Base-by-base conservation (phyloP, 2,888 invertebrate genomes). In the Cordilura impudica region DNA sequence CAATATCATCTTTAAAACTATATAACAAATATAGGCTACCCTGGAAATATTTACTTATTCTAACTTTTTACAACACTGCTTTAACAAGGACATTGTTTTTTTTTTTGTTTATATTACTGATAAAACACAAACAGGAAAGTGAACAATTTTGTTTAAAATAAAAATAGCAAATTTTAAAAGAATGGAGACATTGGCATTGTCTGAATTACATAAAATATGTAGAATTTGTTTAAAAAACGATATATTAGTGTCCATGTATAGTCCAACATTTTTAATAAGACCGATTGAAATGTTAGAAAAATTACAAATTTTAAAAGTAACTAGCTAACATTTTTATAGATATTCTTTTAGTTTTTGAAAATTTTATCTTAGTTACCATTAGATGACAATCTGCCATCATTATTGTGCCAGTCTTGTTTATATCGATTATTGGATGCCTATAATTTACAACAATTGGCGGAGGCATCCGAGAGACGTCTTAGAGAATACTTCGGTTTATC, bases 231-330 rank as follows among this genome's bases (percentile, higher is more conserved):
- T 87, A 31, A 86, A 86, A 82, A 84, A 78, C 69, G 87, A 86
- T 65, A 65, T 85, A 8, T 72, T 85, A 8, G 84, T 85, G 16
- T 86, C 86, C 21, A 84, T 87, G 53, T 87, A 84, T 51, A 86
- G 85, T 75, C 82, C 83, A 58, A 84, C 85, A 29, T 86, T 85
- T 82, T 70, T 84, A 29, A 82, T 86, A 60, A 83, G 85, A 35
- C 87, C 87, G 2, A 83, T 86, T 63, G 84, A 86, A 79, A 87
- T 87, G 86, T 83, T 87, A 53, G 84, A 85, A 75, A 85, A 85
- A 79, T 79, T 86, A 69, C 81, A 84, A 51, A 84, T 86, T 54
- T 83, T 84, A 69, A 84, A 84, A 83, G 85, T 85, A 81, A 19
- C 10, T 19, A 12, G 14, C 31, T 8, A n/a, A n/a, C 2, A 21